A percentile compares a stretch with the other conserved stretches of the same genome.
Conservation (phyloP, 2,888 invertebrate species). For the Pristionchus fissidentatus region DNA sequence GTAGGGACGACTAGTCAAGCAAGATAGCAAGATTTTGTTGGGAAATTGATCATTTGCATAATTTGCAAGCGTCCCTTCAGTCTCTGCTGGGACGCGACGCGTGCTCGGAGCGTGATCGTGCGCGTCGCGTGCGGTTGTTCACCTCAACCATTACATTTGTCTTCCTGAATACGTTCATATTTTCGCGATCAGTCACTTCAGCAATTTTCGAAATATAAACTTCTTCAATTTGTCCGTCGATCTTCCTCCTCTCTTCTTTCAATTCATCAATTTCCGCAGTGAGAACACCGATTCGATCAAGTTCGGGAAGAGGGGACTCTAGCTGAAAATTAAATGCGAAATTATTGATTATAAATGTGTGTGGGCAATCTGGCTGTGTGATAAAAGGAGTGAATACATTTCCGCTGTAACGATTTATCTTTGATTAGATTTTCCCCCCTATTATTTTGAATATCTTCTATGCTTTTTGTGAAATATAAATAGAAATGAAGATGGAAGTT, state of each 20-base stretch:
- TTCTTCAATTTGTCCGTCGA: conserved; percentile 31
- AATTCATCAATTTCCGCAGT: conserved; percentile 29
- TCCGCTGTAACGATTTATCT: not conserved
- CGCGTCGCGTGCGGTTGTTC: not conserved
- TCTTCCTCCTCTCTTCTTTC: conserved; percentile 35
- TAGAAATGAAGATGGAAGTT: too few species aligned
- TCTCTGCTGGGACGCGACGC: conserved; percentile 2
- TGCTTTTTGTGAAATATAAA: too few species aligned
- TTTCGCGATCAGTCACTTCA: too few species aligned
- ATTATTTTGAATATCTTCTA: not conserved
- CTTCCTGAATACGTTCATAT: too few species aligned
- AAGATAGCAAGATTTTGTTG: too few species aligned
- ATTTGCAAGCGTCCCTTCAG: too few species aligned
- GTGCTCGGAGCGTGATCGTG: not conserved
- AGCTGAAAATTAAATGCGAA: not conserved
- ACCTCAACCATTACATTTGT: not conserved
- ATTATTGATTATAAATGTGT: not conserved
- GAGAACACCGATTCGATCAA: not conserved
- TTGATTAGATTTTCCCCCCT: not conserved
- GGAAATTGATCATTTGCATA: too few species aligned
- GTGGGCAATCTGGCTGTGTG: too few species aligned
- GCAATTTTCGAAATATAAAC: too few species aligned
- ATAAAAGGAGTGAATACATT: not conserved
- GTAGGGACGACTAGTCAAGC: too few species aligned
- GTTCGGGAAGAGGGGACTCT: conserved; percentile 7